A percentile compares a stretch with the other conserved stretches of the same genome.
These are phyloP conservation scores for Aphrophora alni DNA, from an alignment of 2,888 invertebrate species.

Conservation along the genomic window DNA sequence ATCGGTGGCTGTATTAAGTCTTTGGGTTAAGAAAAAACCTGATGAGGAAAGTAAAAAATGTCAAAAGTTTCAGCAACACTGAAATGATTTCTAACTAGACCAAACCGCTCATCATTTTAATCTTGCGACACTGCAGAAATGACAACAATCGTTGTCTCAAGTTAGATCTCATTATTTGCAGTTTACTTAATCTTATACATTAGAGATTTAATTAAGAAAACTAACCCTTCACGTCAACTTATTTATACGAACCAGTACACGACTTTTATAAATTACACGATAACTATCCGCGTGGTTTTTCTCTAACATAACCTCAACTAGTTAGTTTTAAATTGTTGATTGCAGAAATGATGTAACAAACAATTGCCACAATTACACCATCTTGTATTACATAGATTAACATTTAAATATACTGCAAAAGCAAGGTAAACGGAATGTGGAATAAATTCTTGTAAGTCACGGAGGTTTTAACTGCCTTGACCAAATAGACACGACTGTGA, in stretches of 20 bases:
- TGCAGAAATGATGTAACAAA: neutral
- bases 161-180: no score
- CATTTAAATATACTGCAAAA: neutral
- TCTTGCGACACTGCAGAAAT: no score
- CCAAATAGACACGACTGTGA: neutral
- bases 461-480: neutral
- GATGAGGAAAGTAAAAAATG: no score
- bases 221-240: neutral
- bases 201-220: neutral
- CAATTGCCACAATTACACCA: neutral
- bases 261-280: neutral
- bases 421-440: neutral
- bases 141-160: no score
- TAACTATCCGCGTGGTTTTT: neutral
- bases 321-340: neutral
- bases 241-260: neutral
- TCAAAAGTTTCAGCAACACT: no score
- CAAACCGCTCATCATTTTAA: no score
- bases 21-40: no score
- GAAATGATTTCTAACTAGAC: no score
- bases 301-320: neutral
- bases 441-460: neutral
- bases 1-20: no score
- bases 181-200: neutral
- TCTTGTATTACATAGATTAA: neutral